Evolutionary conservation across 2,113 vertebrate genomes (phyloP), one percentile per base, ranked within the genome.

Genomic region (Mesoclemmys tuberculata): DNA sequence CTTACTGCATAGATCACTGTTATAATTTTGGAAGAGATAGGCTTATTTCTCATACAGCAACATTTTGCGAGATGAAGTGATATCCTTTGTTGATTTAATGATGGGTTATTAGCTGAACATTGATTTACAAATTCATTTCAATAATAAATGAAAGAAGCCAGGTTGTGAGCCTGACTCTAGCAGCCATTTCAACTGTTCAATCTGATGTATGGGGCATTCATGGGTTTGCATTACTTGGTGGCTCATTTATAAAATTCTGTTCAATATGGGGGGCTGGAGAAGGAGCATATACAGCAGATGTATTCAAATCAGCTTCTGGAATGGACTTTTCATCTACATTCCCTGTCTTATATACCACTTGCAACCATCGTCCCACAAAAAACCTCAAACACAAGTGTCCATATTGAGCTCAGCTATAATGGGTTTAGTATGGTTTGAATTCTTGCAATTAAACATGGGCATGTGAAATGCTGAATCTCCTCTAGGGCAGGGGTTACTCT

Each of bases 71-170:
- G 6, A 10, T 21, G 61, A 94, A 95, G 79, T 81, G 0, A 75
- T 79, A 78, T 31, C 77, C 10, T 44, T 58, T 91, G 77, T 27
- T 61, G 61, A 79, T 82, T 71, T 94, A 93, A 90, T 87, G 80
- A 58, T 19, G 24, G 24, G 5, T 87, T 96, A 93, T 90, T 85
- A 93, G 35, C 35, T 89, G 56, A 90, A 49, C 52, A 93, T 80
- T 0, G 0, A 71, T 71, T 95, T 89, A 92, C 54, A 90, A 92
- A 96, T 94, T 93, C 31, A 87, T 90, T 92, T 93, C 85, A n/a
- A 19, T 61, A 84, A 85, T 41, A 75, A 92, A 79, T 1, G 2
- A n/a, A 61, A 27, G 24, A 54, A 46, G 3, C 2, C 10, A 61
- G 24, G n/a, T 31, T 88, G 41, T 58, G n/a, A 79, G 54, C 31